A percentile compares a stretch with the other conserved stretches of the same genome.
These are phyloP conservation scores for Ciconia nigra DNA, from an alignment of 2,797 vertebrate species.

Conservation along the genomic window DNA sequence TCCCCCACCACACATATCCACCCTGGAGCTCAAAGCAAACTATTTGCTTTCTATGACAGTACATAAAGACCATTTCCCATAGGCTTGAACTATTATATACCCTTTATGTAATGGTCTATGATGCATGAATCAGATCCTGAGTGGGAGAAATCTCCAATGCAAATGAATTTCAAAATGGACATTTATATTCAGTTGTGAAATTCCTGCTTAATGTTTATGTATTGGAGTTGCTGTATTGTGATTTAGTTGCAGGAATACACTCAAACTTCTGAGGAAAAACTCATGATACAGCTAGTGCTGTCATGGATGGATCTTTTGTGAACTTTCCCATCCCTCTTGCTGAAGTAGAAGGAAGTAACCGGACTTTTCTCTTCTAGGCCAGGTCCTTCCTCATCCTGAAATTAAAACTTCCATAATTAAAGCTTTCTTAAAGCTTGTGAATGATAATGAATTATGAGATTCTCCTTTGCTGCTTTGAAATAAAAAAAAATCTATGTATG, in stretches of 20 bases:
- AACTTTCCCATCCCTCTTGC: neutral
- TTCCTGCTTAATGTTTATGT: neutral
- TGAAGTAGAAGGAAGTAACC: neutral
- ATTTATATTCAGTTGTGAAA: neutral
- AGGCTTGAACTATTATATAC: neutral
- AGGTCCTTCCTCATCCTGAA: neutral
- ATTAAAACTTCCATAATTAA: neutral
- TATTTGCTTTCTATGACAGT: neutral
- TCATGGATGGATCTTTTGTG: neutral
- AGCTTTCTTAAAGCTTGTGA: neutral
- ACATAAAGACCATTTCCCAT: neutral
- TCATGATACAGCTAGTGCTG: neutral
- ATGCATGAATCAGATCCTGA: neutral
- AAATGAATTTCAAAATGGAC: neutral
- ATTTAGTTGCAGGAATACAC: neutral
- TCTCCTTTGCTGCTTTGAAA: neutral
- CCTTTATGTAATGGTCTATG: neutral
- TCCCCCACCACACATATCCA: neutral
- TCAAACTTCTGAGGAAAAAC: neutral
- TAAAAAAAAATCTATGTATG: neutral
- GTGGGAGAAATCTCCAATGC: neutral
- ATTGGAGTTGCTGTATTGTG: neutral
- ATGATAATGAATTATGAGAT: neutral
- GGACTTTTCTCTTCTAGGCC: neutral
- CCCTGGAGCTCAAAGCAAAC: neutral